Evolutionary conservation across 2,113 vertebrate species (phyloP).

Genomic region (Anoura caudifer): DNA sequence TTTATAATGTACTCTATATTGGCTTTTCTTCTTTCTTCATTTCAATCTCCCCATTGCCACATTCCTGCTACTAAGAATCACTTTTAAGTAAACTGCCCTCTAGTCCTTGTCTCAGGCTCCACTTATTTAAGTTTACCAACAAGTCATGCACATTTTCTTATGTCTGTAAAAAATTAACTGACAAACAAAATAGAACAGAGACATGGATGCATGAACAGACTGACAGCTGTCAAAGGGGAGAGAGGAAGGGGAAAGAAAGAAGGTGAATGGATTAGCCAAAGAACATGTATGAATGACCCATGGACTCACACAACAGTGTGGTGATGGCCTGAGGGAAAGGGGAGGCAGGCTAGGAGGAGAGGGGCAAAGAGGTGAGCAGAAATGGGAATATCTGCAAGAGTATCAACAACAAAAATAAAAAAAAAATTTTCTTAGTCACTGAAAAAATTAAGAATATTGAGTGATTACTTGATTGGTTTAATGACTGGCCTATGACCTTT

Average conservation of each 20-base stretch:
- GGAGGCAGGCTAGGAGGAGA: too few relatives aligned
- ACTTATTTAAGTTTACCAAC: not conserved
- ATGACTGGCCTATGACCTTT: not conserved
- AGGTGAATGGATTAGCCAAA: too few relatives aligned
- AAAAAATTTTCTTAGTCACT: not conserved
- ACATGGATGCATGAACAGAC: too few relatives aligned
- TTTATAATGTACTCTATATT: not conserved
- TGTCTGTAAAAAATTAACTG: not conserved
- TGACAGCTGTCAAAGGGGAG: too few relatives aligned
- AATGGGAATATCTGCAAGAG: too few relatives aligned
- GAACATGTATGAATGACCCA: too few relatives aligned
- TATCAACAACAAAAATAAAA: too few relatives aligned
- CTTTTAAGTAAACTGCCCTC: not conserved
- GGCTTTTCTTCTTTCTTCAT: not conserved
- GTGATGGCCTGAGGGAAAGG: too few relatives aligned
- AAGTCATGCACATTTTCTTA: not conserved
- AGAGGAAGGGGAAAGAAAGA: too few relatives aligned
- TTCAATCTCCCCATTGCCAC: not conserved
- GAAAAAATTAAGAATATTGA: not conserved
- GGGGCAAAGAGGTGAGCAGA: too few relatives aligned
- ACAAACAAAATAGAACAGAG: too few relatives aligned
- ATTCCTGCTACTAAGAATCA: not conserved
- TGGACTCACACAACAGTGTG: too few relatives aligned
- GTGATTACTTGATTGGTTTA: not conserved
- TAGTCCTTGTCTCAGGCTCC: not conserved